These are phyloP conservation scores for Drosophila micromelanica DNA, from an alignment of 1,140 invertebrate species.

Conservation along the genomic window DNA sequence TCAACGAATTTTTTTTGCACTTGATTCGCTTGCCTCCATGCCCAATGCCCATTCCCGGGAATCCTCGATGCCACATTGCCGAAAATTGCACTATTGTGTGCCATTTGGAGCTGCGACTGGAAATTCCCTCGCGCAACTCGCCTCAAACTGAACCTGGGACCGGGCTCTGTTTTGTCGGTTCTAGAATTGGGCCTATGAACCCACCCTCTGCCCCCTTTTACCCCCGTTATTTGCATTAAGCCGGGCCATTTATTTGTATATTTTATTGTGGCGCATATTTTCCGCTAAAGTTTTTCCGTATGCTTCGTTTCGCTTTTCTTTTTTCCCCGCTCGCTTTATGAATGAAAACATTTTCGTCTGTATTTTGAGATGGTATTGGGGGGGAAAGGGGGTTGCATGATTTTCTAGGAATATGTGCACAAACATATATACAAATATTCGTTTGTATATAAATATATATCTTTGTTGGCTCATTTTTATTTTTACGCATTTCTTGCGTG, in stretches of 20 bases:
- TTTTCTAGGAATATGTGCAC: constrained; percentile 26
- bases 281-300: constrained; percentile 72
- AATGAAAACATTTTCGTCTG: constrained; percentile 64
- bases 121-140: constrained; percentile 64
- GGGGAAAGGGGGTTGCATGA: constrained; percentile 12
- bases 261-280: constrained; percentile 80
- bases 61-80: constrained; percentile 16
- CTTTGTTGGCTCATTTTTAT: constrained; percentile 70
- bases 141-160: constrained; percentile 27
- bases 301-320: constrained; percentile 22
- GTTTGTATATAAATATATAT: constrained; percentile 2
- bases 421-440: not conserved
- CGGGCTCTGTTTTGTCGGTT: not conserved
- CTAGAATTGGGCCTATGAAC: constrained; percentile 45
- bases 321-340: constrained; percentile 54
- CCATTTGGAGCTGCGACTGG: constrained; percentile 67
- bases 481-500: constrained; percentile 82
- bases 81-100: constrained; percentile 78
- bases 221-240: constrained; percentile 74
- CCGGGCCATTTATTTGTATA: constrained; percentile 78
- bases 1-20: constrained; percentile 13
- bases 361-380: not conserved
- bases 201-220: not conserved
- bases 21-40: constrained; percentile 24
- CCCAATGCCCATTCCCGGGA: not conserved